A percentile compares a stretch with the other conserved stretches of the same genome.
phyloP scores from a whole-genome alignment of 2,888 invertebrate species.

The Campoletis raptor region DNA sequence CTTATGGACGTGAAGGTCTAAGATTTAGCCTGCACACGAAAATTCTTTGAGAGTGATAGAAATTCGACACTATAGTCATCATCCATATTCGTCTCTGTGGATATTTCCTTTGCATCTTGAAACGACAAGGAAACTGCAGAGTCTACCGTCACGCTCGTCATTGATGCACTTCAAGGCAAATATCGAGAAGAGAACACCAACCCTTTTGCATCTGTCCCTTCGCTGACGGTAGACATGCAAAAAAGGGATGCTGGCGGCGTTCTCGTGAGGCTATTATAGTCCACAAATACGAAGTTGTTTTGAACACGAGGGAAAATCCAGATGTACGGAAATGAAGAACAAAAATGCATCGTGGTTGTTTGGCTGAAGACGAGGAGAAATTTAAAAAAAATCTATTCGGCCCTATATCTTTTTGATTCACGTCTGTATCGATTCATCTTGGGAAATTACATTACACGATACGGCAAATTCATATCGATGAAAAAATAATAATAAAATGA shows the following conservation, averaged over 20 bases:
- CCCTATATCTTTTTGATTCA: constrained; percentile 69
- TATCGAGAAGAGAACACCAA: constrained; percentile 58
- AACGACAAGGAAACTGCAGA: constrained; percentile 47
- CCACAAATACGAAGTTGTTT: constrained; percentile 27
- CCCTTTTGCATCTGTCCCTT: constrained; percentile 70
- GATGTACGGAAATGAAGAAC: constrained; percentile 74
- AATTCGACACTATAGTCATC: constrained; percentile 53
- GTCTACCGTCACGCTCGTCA: constrained; percentile 43
- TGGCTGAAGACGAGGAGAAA: constrained; percentile 79
- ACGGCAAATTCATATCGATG: constrained; percentile 5
- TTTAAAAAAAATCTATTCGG: constrained; percentile 60
- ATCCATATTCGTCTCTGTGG: constrained; percentile 40
- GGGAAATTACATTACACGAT: constrained; percentile 37
- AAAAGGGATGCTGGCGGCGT: constrained; percentile 71
- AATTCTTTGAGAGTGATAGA: constrained; percentile 64
- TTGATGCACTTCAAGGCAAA: constrained; percentile 40
- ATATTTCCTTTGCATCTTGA: constrained; percentile 77
- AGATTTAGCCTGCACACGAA: constrained; percentile 7
- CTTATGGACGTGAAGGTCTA: not conserved
- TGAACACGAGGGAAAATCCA: constrained; percentile 75
- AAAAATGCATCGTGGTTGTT: constrained; percentile 72
- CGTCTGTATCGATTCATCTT: constrained; percentile 43
- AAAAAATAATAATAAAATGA: constrained; percentile 20
- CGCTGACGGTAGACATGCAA: constrained; percentile 71
- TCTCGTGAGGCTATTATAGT: constrained; percentile 57